Base-by-base conservation (phyloP, 2,113 vertebrate species). In the Panurus biarmicus region DNA sequence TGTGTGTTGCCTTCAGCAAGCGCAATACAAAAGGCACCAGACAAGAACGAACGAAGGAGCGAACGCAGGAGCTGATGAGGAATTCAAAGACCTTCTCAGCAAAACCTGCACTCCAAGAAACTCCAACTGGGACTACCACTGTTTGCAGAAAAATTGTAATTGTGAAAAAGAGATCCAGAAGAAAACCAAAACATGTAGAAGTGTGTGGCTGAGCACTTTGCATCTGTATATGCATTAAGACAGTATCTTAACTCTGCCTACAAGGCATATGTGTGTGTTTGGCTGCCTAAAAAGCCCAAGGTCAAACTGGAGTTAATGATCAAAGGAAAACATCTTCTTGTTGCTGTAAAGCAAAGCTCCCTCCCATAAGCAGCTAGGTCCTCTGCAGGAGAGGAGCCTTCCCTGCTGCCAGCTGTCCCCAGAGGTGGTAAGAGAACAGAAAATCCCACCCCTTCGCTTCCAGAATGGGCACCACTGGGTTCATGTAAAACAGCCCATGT, bases 1-100 rank as follows among this genome's bases (percentile, higher is more conserved):
- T 50, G 47, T 69, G 69, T 6, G 14, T 87, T 71, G 94, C 95
- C 96, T 95, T 60, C 82, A 84, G 93, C 90, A 57, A 89, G 69
- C 2, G 0, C 17, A 53, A 42, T 31, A 50, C 83, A 80, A n/a
- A 87, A 80, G 84, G 72, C 47, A 91, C 35, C 26, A 70, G 16
- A 18, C 57, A 73, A 87, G 64, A 85, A 82, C 4, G 31, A 74
- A 58, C 4, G 51, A 64, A 66, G 40, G 48, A 88, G 51, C n/a
- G 12, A 80, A 66, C 9, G 21, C 48, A 51, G 51, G 47, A 77
- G 31, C 1, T 21, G 45, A 60, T 19, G 51, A 77, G 40, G 75
- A 88, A 72, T 36, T 67, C 24, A 81, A 83, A 82, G 44, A 56
- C 26, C 74, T 87, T 45, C 70, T 54, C 64, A 86, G 21, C 48